Evolutionary conservation across 2,888 invertebrate species (phyloP).

Genomic region (Drosophila mercatorum): DNA sequence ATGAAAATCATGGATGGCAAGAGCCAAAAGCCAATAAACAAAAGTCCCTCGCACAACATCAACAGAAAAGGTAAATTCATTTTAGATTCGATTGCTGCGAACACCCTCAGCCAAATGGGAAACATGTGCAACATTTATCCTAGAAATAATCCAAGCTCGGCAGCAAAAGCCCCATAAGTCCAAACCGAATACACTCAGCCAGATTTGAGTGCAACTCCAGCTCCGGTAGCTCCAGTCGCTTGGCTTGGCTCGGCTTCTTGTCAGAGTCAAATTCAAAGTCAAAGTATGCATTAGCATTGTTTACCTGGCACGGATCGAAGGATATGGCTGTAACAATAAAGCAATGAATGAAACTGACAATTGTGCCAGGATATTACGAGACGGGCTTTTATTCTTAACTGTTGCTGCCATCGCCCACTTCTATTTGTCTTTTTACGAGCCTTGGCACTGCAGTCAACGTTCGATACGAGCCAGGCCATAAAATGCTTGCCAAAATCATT

Average conservation of each 20-base stretch:
- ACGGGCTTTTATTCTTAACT: constrained; percentile 36
- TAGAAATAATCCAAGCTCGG: constrained; percentile 40
- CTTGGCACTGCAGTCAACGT: constrained; percentile 32
- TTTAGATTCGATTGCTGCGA: constrained; percentile 64
- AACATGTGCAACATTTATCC: constrained; percentile 70
- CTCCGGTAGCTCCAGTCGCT: not conserved
- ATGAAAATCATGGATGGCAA: constrained; percentile 21
- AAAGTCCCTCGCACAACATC: constrained; percentile 65
- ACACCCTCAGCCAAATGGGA: constrained; percentile 42
- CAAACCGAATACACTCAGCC: constrained; percentile 10
- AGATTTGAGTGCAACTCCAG: constrained; percentile 28
- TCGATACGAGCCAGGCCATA: constrained; percentile 15
- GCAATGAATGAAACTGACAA: constrained; percentile 58
- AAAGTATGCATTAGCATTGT: constrained; percentile 73
- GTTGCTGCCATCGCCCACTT: constrained; percentile 24
- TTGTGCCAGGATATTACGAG: constrained; percentile 68
- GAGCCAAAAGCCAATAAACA: constrained; percentile 70
- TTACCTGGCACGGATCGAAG: constrained; percentile 47
- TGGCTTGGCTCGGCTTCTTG: constrained; percentile 19
- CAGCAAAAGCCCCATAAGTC: constrained; percentile 29
- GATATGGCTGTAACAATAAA: constrained; percentile 53
- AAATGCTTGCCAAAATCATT: constrained; percentile 34
- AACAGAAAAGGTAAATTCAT: constrained; percentile 72
- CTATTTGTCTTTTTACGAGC: constrained; percentile 32
- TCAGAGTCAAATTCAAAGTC: constrained; percentile 29